A percentile compares a stretch with the other conserved stretches of the same genome.
These are phyloP conservation scores for Paramuricea clavata DNA, from an alignment of 92 coral and sea anemone species.

Conservation along the genomic window DNA sequence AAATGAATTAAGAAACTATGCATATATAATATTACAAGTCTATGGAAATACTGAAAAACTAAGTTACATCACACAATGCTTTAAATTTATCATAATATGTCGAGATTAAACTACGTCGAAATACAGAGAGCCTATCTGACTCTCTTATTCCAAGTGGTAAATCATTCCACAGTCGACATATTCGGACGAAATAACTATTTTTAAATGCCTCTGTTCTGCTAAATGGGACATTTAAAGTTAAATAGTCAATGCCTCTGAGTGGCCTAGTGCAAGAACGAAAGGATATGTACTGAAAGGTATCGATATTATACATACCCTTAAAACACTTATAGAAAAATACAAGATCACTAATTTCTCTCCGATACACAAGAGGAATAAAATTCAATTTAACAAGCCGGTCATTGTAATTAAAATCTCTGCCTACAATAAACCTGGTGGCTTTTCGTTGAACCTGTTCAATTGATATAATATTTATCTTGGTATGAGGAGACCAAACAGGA, in stretches of 20 bases:
- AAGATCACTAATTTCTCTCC: not conserved
- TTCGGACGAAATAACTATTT: not conserved
- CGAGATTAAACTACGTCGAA: not conserved
- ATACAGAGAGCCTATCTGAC: not conserved
- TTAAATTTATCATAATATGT: no score
- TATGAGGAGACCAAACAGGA: no score
- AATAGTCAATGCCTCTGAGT: not conserved
- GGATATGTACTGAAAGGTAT: not conserved
- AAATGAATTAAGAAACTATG: no score
- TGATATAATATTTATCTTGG: no score
- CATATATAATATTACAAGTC: no score
- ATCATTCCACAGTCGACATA: not conserved
- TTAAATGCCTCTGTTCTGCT: not conserved
- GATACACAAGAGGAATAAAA: not conserved
- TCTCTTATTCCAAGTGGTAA: not conserved
- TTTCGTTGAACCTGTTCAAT: no score
- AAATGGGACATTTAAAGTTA: not conserved
- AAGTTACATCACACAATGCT: no score
- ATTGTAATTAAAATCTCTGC: not conserved
- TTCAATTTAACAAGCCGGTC: not conserved
- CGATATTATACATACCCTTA: not conserved
- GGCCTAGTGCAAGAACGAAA: not conserved
- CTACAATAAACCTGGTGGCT: no score
- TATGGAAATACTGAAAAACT: no score
- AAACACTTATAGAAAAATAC: not conserved